These are phyloP conservation scores for Hephaestus fuliginosus DNA, from an alignment of 2,797 vertebrate genomes.

Conservation along the genomic window DNA sequence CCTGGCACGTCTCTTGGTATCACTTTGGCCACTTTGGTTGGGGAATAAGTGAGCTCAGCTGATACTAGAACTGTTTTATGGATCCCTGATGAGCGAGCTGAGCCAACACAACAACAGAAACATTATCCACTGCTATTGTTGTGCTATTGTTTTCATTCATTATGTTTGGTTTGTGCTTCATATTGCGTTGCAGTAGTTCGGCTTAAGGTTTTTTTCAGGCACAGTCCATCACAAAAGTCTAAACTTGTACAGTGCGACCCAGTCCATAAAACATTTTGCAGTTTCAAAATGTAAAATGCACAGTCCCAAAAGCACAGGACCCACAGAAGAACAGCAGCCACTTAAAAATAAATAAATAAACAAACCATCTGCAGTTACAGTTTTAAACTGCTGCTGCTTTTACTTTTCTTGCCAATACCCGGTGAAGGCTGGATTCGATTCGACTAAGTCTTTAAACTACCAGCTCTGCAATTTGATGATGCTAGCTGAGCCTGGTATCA, in stretches of 20 bases:
- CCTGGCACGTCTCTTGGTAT: too few relatives aligned
- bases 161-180: too few relatives aligned
- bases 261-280: conserved; percentile 9
- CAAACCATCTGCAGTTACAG: background rate
- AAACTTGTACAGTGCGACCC: background rate
- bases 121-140: too few relatives aligned
- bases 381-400: conserved; percentile 17
- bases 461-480: conserved; percentile 15
- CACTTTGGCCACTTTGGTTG: too few relatives aligned
- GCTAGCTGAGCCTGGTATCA: conserved; percentile 9
- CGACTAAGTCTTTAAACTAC: conserved; percentile 10
- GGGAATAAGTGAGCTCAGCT: too few relatives aligned
- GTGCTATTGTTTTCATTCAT: too few relatives aligned
- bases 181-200: too few relatives aligned
- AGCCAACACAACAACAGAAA: too few relatives aligned
- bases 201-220: background rate
- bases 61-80: too few relatives aligned
- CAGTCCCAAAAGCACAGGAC: background rate
- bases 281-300: conserved; percentile 1
- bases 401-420: conserved; percentile 13
- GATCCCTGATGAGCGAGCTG: too few relatives aligned
- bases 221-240: background rate
- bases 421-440: background rate
- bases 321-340: background rate
- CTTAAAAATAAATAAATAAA: background rate